These are phyloP conservation scores for Cryptocephalus moraei DNA, from an alignment of 2,888 invertebrate species.

Conservation along the genomic window DNA sequence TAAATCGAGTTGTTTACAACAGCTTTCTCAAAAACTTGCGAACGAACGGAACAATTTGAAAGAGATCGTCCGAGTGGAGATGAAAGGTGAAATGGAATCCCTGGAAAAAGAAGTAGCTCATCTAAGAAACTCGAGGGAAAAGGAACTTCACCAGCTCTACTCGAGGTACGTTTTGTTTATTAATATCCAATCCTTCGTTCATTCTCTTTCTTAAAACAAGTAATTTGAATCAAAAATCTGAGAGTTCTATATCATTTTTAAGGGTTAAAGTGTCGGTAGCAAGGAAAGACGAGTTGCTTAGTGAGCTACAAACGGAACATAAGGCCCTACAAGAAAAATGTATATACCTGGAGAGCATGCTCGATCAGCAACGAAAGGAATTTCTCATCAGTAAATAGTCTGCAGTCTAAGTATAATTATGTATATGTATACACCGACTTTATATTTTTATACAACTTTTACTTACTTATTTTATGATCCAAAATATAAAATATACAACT, in stretches of 20 bases:
- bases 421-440: neutral
- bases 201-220: too few species aligned
- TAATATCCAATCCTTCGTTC: too few species aligned
- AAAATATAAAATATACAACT: too few species aligned
- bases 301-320: slow-evolving; percentile 60
- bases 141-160: slow-evolving; percentile 69
- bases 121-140: slow-evolving; percentile 53
- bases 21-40: slow-evolving; percentile 41
- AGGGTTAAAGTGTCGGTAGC: slow-evolving; percentile 74
- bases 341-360: slow-evolving; percentile 59
- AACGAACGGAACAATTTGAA: slow-evolving; percentile 47
- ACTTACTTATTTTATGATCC: neutral
- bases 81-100: slow-evolving; percentile 50
- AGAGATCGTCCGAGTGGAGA: slow-evolving; percentile 50
- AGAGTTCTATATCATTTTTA: slow-evolving; percentile 9
- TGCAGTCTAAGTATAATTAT: neutral
- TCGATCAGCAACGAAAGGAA: slow-evolving; percentile 69
- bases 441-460: neutral
- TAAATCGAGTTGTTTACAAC: slow-evolving; percentile 10
- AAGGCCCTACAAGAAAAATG: slow-evolving; percentile 62
- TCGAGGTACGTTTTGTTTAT: slow-evolving; percentile 51
- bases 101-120: slow-evolving; percentile 51
- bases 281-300: slow-evolving; percentile 67
- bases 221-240: neutral
- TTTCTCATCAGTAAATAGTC: slow-evolving; percentile 39